phyloP scores from a whole-genome alignment of 2,888 invertebrate genomes.

The Spatulosminthurus flaviceps region DNA sequence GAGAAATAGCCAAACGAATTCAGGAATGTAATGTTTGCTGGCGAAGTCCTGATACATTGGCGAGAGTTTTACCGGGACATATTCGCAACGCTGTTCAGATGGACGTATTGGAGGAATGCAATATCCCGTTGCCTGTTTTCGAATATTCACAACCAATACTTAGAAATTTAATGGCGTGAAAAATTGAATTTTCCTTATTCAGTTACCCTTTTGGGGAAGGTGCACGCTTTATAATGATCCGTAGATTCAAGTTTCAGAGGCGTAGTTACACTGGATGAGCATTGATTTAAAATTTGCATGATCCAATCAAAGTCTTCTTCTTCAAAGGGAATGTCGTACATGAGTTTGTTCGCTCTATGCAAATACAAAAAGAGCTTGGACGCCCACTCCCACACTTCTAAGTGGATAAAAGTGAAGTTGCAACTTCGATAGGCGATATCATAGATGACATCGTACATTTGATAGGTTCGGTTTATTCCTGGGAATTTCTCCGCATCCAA shows the following conservation, averaged over 20 bases:
- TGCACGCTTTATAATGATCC: not conserved
- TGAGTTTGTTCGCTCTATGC: slow-evolving; percentile 55
- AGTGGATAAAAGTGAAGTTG: not conserved
- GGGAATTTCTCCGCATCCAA: not conserved
- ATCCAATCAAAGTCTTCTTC: slow-evolving; percentile 56
- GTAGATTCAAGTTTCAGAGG: not conserved
- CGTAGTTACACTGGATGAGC: slow-evolving; percentile 37
- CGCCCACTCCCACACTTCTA: slow-evolving; percentile 6
- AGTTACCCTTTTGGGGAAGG: not conserved
- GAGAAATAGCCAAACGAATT: slow-evolving; percentile 59
- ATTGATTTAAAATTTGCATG: slow-evolving; percentile 52
- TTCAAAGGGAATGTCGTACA: slow-evolving; percentile 53
- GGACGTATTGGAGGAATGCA: slow-evolving; percentile 36
- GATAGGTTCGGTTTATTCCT: not conserved
- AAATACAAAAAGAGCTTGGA: slow-evolving; percentile 52
- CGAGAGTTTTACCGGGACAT: not conserved
- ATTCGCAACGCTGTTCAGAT: not conserved
- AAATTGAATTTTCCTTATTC: too few species aligned
- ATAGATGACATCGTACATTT: slow-evolving; percentile 11
- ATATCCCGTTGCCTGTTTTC: slow-evolving; percentile 47
- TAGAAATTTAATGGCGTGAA: too few species aligned
- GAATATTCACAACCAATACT: too few species aligned
- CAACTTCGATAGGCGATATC: slow-evolving; percentile 22
- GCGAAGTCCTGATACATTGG: slow-evolving; percentile 21
- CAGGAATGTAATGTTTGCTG: slow-evolving; percentile 56